Evolutionary conservation across 2,113 vertebrate species (phyloP).

Genomic region (Nothobranchius kuhntae): DNA sequence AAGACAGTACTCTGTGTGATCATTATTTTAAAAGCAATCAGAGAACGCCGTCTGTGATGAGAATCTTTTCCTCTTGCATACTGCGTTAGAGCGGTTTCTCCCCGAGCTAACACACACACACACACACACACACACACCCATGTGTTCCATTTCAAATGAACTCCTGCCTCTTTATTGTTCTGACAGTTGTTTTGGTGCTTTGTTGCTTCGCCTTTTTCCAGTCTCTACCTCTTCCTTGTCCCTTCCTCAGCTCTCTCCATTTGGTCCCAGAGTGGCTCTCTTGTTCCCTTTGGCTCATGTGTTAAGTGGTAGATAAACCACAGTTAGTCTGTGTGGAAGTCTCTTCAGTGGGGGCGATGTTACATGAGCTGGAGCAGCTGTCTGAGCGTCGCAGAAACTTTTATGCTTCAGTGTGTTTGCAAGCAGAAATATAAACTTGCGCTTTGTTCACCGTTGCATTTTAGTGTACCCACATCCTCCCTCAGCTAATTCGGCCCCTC

Average conservation of each 20-base stretch:
- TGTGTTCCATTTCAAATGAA: slow-evolving; percentile 11
- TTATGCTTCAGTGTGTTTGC: slow-evolving; percentile 16
- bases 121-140: not conserved
- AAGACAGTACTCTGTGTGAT: slow-evolving; percentile 30
- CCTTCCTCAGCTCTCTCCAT: slow-evolving; percentile 17
- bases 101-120: slow-evolving; percentile 5
- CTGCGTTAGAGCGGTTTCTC: slow-evolving; percentile 1
- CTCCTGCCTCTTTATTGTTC: slow-evolving; percentile 16
- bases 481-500: slow-evolving; percentile 42
- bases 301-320: slow-evolving; percentile 74
- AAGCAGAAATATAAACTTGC: slow-evolving; percentile 23
- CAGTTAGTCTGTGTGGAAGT: slow-evolving; percentile 66
- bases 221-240: slow-evolving; percentile 20
- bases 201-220: slow-evolving; percentile 12
- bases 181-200: slow-evolving; percentile 10
- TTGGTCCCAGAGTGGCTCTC: slow-evolving; percentile 65
- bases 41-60: slow-evolving; percentile 18
- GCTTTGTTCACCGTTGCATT: slow-evolving; percentile 60
- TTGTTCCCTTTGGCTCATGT: slow-evolving; percentile 70
- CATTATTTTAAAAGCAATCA: slow-evolving; percentile 34
- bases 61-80: slow-evolving; percentile 11
- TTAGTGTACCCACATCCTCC: slow-evolving; percentile 51
- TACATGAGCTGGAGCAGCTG: slow-evolving; percentile 61
- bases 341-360: slow-evolving; percentile 64
- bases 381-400: slow-evolving; percentile 31